A percentile compares a stretch with the other conserved stretches of the same genome.
These are phyloP conservation scores for Isichthys henryi DNA, from an alignment of 2,113 vertebrate species.

Conservation along the genomic window DNA sequence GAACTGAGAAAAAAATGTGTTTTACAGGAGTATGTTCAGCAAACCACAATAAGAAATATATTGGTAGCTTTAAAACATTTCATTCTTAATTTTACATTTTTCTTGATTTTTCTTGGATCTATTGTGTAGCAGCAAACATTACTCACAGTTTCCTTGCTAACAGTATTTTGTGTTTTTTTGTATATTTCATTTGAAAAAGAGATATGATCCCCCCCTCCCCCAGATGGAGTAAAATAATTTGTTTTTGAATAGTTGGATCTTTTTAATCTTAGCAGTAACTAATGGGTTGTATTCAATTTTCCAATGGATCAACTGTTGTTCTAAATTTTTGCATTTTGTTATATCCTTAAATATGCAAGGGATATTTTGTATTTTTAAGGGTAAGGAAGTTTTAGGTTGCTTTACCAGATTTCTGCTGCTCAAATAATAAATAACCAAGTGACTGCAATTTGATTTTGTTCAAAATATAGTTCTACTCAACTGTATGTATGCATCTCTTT, in stretches of 20 bases:
- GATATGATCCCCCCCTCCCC: background rate
- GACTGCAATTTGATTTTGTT: slow-evolving; percentile 3
- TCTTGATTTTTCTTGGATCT: slow-evolving; percentile 11
- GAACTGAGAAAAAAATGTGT: background rate
- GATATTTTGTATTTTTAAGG: slow-evolving; percentile 9
- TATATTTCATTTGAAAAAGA: slow-evolving; percentile 38
- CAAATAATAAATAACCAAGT: background rate
- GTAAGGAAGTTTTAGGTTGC: background rate
- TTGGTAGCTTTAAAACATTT: background rate
- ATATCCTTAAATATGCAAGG: slow-evolving; percentile 2
- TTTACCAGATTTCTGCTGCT: background rate
- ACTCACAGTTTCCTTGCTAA: slow-evolving; percentile 10
- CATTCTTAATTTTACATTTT: slow-evolving; percentile 1
- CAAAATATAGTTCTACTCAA: background rate
- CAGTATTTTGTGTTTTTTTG: slow-evolving; percentile 51
- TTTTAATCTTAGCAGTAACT: background rate
- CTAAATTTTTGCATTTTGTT: background rate
- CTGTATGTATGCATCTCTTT: slow-evolving; percentile 2
- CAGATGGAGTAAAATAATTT: slow-evolving; percentile 24
- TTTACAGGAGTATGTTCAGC: background rate
- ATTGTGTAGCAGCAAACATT: background rate
- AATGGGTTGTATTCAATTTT: background rate
- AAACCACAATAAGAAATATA: background rate
- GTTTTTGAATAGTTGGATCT: background rate
- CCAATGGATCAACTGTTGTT: background rate